Percentiles rank a stretch among this genome's conserved stretches.
These are phyloP conservation scores for Diadumene lineata DNA, from an alignment of 92 coral and sea anemone species.

Conservation along the genomic window DNA sequence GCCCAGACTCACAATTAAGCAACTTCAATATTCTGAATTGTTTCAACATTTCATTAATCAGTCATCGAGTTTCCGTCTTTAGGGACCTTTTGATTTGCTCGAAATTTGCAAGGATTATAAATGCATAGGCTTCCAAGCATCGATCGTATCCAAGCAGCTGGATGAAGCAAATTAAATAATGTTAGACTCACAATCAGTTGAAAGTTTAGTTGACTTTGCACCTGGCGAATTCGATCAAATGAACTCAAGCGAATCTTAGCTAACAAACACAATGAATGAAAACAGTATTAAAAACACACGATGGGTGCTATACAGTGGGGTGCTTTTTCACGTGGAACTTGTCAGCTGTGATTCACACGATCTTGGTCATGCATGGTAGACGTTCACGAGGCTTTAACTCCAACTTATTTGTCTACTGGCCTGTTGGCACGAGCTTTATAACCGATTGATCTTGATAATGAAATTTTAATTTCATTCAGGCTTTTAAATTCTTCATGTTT, in stretches of 20 bases:
- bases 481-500: too few species aligned
- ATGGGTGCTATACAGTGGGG: background rate
- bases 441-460: too few species aligned
- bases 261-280: background rate
- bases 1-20: too few species aligned
- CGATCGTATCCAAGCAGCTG: too few species aligned
- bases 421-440: background rate
- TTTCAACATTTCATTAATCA: too few species aligned
- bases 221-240: conserved; percentile 3
- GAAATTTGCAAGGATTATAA: too few species aligned
- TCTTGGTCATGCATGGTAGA: background rate
- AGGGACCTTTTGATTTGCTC: too few species aligned
- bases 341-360: conserved; percentile 8
- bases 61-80: too few species aligned
- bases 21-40: too few species aligned
- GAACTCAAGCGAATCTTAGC: background rate
- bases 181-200: background rate
- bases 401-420: background rate
- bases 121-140: too few species aligned
- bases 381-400: background rate
- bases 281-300: background rate
- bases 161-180: background rate
- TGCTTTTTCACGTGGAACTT: background rate
- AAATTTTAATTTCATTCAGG: too few species aligned
- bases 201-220: background rate